Evolutionary conservation across 2,888 invertebrate genomes (phyloP).

Genomic region (Clivina fossor): DNA sequence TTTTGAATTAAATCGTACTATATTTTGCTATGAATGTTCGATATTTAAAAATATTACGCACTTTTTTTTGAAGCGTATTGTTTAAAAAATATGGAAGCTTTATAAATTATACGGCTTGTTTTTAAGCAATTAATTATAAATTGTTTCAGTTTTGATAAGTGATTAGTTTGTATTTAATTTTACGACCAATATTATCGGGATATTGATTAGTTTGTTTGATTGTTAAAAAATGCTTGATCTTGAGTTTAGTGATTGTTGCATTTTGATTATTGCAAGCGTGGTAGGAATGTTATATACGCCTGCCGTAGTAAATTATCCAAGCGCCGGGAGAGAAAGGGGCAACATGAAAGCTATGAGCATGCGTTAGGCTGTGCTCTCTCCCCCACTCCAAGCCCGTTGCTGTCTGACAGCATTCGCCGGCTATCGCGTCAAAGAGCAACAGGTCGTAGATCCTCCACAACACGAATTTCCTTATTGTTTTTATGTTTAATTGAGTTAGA

Average conservation of each 20-base stretch:
- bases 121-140: not conserved
- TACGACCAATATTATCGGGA: too few relatives aligned
- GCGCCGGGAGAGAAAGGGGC: constrained; percentile 1
- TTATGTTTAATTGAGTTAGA: not conserved
- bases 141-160: not conserved
- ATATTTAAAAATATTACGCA: not conserved
- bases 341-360: not conserved
- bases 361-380: not conserved
- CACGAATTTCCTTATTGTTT: constrained; percentile 19
- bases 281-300: not conserved
- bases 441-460: constrained; percentile 16
- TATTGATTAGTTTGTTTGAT: not conserved
- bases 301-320: not conserved
- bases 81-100: too few relatives aligned
- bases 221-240: not conserved
- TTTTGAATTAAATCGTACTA: too few relatives aligned
- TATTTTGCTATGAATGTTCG: not conserved
- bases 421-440: constrained; percentile 17
- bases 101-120: not conserved
- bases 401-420: constrained; percentile 21
- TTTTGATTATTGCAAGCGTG: not conserved
- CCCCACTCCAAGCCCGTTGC: constrained; percentile 8
- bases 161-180: too few relatives aligned
- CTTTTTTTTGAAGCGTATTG: too few relatives aligned
- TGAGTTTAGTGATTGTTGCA: not conserved